Evolutionary conservation across 2,113 vertebrate species (phyloP).

Genomic region (Prietella phreatophila): DNA sequence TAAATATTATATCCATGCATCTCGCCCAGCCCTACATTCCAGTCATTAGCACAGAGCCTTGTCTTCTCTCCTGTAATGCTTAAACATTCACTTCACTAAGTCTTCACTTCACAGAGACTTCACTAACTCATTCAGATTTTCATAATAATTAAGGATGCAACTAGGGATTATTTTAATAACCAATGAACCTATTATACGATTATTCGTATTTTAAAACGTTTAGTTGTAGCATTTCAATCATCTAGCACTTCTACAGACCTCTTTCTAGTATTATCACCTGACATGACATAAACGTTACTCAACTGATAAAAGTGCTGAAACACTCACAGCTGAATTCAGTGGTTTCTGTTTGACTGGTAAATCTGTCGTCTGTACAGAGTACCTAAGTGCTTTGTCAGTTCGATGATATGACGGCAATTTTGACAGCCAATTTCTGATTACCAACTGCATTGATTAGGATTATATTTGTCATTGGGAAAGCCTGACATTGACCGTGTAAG

Average conservation of each 20-base stretch:
- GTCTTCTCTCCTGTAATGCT: neutral
- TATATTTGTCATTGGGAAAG: neutral
- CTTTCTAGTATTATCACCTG: neutral
- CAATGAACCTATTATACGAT: neutral
- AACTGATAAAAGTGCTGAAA: neutral
- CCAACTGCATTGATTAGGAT: neutral
- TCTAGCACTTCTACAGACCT: neutral
- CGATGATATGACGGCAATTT: neutral
- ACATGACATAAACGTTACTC: neutral
- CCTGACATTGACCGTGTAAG: neutral
- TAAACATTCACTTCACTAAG: neutral
- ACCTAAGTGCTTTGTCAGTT: neutral
- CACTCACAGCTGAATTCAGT: neutral
- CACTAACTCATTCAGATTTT: neutral
- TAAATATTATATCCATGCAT: too few species aligned
- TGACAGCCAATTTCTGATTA: neutral
- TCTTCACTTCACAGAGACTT: too few species aligned
- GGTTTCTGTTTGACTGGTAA: neutral
- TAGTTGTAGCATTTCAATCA: neutral
- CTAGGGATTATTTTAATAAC: neutral
- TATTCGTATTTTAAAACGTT: neutral
- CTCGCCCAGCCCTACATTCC: neutral
- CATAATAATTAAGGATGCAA: neutral
- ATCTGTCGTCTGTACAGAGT: neutral
- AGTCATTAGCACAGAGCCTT: neutral